Percentiles rank a stretch among this genome's conserved stretches.
These are phyloP conservation scores for Doris montereyensis DNA, from an alignment of 2,888 invertebrate species.

Conservation along the genomic window DNA sequence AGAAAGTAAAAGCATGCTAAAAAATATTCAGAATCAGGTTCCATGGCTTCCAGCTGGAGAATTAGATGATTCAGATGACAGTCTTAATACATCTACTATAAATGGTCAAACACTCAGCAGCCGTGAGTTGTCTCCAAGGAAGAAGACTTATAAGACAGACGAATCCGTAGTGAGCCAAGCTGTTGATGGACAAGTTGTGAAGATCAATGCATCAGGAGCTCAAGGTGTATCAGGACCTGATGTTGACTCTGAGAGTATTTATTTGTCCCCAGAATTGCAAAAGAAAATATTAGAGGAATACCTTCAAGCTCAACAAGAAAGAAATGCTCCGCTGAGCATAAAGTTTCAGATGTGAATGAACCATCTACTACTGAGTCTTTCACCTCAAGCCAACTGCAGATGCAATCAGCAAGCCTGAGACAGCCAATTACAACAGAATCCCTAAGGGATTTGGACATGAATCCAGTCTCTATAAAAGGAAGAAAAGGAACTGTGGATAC, in stretches of 20 bases:
- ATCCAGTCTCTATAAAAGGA: too few relatives aligned
- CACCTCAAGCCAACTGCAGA: not conserved
- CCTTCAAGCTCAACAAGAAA: conserved; percentile 8
- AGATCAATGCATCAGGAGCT: not conserved
- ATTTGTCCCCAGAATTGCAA: conserved; percentile 28
- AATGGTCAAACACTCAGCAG: conserved; percentile 14
- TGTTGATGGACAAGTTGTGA: not conserved
- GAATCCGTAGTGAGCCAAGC: conserved; percentile 7
- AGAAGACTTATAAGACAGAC: not conserved
- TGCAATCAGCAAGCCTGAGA: not conserved
- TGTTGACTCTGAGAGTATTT: conserved; percentile 1
- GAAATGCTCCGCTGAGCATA: too few relatives aligned
- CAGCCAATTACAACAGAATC: not conserved
- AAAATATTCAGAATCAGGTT: conserved; percentile 44
- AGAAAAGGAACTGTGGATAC: too few relatives aligned
- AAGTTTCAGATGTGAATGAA: too few relatives aligned
- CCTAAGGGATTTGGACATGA: too few relatives aligned
- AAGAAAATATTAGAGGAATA: conserved; percentile 39
- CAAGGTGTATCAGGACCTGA: not conserved
- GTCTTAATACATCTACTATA: not conserved
- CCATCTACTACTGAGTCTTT: not conserved
- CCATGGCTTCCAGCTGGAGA: not conserved
- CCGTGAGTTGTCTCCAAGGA: not conserved
- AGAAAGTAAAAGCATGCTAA: conserved; percentile 53
- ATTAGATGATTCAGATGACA: conserved; percentile 23